A percentile compares a stretch with the other conserved stretches of the same genome.
phyloP scores from a whole-genome alignment of 2,888 invertebrate species.

The Pegoplata infirma region DNA sequence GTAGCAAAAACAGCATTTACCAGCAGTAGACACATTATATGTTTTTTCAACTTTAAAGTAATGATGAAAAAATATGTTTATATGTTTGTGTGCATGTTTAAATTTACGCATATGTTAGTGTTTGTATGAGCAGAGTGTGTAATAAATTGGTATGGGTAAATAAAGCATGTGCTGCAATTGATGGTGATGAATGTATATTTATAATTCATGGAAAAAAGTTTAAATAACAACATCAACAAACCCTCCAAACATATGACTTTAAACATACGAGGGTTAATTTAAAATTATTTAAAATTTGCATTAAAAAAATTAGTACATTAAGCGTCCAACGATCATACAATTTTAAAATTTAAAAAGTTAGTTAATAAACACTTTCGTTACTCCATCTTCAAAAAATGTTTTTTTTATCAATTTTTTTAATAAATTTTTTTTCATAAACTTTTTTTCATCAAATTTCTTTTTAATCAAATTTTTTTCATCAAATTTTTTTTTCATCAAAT shows the following conservation, averaged over 20 bases:
- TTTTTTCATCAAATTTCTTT: too few relatives aligned
- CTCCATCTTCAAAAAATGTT: too few relatives aligned
- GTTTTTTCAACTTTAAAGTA: constrained; percentile 17
- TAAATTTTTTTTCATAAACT: too few relatives aligned
- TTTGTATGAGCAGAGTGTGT: constrained; percentile 5
- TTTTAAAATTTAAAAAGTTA: too few relatives aligned
- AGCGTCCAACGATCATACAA: too few relatives aligned
- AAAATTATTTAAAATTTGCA: not conserved
- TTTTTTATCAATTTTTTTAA: too few relatives aligned
- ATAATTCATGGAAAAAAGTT: constrained; percentile 65
- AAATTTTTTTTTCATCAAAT: too few relatives aligned
- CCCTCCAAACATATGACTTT: constrained; percentile 25
- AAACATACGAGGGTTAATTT: not conserved
- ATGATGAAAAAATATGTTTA: not conserved
- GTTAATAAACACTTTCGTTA: too few relatives aligned
- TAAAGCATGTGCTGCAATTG: constrained; percentile 67
- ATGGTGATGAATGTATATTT: constrained; percentile 67
- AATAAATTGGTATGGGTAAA: constrained; percentile 26
- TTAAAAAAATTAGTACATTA: too few relatives aligned
- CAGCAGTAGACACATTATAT: constrained; percentile 37
- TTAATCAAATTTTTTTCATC: too few relatives aligned
- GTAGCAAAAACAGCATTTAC: constrained; percentile 28
- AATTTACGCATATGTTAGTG: not conserved
- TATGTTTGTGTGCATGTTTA: not conserved
- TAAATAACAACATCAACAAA: constrained; percentile 56